Evolutionary conservation across 2,113 vertebrate genomes (phyloP), one percentile per base, ranked within the genome.

Genomic region (Proteles cristata): DNA sequence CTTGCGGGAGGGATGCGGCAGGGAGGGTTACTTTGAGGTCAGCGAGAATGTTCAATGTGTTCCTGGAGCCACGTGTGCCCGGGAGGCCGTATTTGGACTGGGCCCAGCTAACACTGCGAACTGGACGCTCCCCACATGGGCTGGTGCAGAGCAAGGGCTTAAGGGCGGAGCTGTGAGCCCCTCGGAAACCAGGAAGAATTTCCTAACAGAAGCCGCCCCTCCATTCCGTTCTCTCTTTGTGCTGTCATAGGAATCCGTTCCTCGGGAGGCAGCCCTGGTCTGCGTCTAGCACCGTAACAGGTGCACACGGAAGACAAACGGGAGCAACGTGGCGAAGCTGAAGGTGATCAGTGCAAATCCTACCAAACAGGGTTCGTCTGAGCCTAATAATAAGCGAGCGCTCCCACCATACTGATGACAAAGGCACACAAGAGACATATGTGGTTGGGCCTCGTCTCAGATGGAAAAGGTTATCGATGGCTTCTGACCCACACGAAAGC

Each of bases 51-150:
- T 33, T 31, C 0, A 2, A 2, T 0, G 21, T 53, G 55, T 10
- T 45, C 12, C 10, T 11, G 50, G 33, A 48, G 39, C 8, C 26
- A 35, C 7, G 8, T 14, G 14, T 28, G 26, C 26, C 7, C 2
- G 82, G 45, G 87, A 17, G 45, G 31, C 0, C 33, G 14, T 16
- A 7, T 5, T 4, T 48, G 12, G 43, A 39, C 86, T 15, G 5
- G 43, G 15, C 53, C 28, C 0, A 3, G 45, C 35, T 19, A 0
- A 33, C 33, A 7, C n/a, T 1, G 1, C 0, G 0, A 1, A 4
- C 1, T 10, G 12, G 26, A 68, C 7, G 14, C 31, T 76, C 76
- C 55, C 77, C 4, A 8, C 7, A 15, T 50, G 50, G 14, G 19
- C 12, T 85, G 21, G 7, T 2, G 0, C 23, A 0, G 1, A 69